phyloP scores from a whole-genome alignment of 2,797 vertebrate species.

The Brachyalestes nurse region DNA sequence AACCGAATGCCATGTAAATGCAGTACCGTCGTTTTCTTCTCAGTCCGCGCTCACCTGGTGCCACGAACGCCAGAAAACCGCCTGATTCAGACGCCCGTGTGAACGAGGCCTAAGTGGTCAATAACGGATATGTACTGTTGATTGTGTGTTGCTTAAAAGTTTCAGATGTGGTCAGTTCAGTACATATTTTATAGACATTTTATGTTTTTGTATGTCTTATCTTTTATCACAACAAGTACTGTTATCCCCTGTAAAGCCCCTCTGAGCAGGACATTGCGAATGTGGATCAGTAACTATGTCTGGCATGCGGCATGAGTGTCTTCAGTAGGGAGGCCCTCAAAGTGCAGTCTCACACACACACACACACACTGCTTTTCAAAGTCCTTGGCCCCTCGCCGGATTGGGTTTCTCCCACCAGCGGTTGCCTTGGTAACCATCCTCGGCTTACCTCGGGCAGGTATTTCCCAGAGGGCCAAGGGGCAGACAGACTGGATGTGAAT shows the following conservation, averaged over 20 bases:
- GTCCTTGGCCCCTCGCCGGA: constrained; percentile 27
- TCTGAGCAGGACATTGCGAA: constrained; percentile 24
- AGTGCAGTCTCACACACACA: background rate
- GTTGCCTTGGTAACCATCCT: constrained; percentile 53
- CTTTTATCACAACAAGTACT: too few species aligned
- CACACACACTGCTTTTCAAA: background rate
- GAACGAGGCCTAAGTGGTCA: too few species aligned
- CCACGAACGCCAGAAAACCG: too few species aligned
- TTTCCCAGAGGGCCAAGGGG: constrained; percentile 51
- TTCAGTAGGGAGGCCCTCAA: background rate
- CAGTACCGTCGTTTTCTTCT: too few species aligned
- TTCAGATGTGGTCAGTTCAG: too few species aligned
- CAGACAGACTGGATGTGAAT: constrained; percentile 41
- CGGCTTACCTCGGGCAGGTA: constrained; percentile 43
- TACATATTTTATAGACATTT: too few species aligned
- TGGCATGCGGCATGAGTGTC: constrained; percentile 58
- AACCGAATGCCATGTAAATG: too few species aligned
- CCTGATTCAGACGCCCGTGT: too few species aligned
- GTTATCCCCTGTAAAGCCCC: background rate
- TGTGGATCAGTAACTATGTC: constrained; percentile 59
- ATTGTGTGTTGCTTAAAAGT: too few species aligned
- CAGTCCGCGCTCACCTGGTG: too few species aligned
- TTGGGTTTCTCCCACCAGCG: constrained; percentile 61
- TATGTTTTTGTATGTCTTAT: too few species aligned
- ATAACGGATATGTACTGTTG: too few species aligned